Evolutionary conservation across 23 tunicate genomes (phyloP).

Genomic region (Styela plicata): DNA sequence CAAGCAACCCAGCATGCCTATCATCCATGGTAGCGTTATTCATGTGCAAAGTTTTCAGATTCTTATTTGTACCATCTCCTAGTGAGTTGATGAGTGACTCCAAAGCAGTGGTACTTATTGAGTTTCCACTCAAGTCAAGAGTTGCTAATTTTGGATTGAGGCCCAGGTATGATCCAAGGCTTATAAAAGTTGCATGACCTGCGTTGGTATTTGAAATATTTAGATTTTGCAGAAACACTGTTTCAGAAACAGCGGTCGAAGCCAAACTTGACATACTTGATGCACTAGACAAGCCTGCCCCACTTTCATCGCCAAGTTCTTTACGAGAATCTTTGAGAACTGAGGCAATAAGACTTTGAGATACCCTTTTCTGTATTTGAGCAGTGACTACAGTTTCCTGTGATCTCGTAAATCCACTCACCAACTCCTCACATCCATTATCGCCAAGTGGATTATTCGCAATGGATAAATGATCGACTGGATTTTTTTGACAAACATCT

Average conservation of each 20-base stretch:
- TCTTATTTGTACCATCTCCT: constrained; percentile 12
- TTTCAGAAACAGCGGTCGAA: constrained; percentile 18
- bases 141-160: constrained; percentile 3
- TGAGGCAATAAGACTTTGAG: constrained; percentile 28
- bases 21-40: constrained; percentile 1
- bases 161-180: background rate
- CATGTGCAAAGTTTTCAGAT: constrained; percentile 5
- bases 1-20: background rate
- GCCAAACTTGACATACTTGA: constrained; percentile 21
- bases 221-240: constrained; percentile 4
- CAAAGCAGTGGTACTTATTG: background rate
- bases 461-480: constrained; percentile 26
- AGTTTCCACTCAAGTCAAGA: constrained; percentile 24
- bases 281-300: background rate
- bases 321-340: constrained; percentile 25
- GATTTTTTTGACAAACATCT: constrained; percentile 30
- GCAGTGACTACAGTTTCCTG: constrained; percentile 14
- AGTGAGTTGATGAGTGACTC: constrained; percentile 12
- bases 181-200: constrained; percentile 2
- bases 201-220: constrained; percentile 21
- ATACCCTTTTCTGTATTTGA: constrained; percentile 22
- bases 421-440: constrained; percentile 18
- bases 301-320: constrained; percentile 8
- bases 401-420: constrained; percentile 31
- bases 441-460: constrained; percentile 23